Base-by-base conservation (phyloP, 1,140 invertebrate genomes). In the Notospermus geniculatus region DNA sequence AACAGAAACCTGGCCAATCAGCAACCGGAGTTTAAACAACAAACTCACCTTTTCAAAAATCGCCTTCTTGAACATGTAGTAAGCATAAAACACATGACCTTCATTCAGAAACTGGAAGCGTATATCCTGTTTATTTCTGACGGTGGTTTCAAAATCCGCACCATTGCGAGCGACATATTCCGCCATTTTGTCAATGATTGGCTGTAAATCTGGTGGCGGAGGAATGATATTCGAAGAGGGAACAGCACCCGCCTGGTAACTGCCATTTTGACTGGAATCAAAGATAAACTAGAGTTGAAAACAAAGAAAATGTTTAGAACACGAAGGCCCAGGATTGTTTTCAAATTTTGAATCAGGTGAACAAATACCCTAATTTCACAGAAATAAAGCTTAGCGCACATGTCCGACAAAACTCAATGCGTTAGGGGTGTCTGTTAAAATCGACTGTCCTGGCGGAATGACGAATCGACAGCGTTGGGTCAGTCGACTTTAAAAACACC, bases 131-230 rank as follows among this genome's bases (percentile, higher is more conserved):
- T 94, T 95, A 2, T 87, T 88, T 72, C 88, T 88, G 0, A 97
- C 89, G 29, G 92, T 90, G 11, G 87, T 86, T 72, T 97, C 94
- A 80, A 98, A 97, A 68, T 93, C 91, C 53, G 88, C 84, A 0
- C 95, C 95, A 82, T 97, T 97, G 71, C 94, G 94, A 0, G 90
- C 89, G 0, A 97, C 94, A 76, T 97, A 97, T 60, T 88, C 88
- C 1, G 94, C 93, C 88, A 97, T 95, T 83, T 96, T 95, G 77
- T 97, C 93, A 54, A 98, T 92, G 7, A 97, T 90, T 43, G 90
- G 85, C 73, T 91, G 88, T 5, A 92, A 82, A 59, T 93, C 91
- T 11, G 88, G 87, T 0, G 91, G 88, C 4, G 85, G 85, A 19
- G 91, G 90, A n/a, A 79, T 62, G 30, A 81, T 73, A 52, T 67